Evolutionary conservation across 2,888 invertebrate species (phyloP), one percentile per base, ranked within the genome.

Genomic region (Zele albiditarsus): DNA sequence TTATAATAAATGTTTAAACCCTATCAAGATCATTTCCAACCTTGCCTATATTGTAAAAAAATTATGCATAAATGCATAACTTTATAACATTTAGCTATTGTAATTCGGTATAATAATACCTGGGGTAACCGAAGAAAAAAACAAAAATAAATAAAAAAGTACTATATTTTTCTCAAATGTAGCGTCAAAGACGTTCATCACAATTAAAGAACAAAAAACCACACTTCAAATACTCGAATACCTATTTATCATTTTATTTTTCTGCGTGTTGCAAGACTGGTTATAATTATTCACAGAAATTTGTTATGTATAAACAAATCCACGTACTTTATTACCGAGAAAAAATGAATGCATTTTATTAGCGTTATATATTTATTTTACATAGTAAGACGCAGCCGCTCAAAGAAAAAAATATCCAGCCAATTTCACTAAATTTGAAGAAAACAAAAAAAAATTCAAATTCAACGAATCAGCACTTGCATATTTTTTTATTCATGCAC

Each of bases 111-210:
- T 74, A 65, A 66, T 53, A 58, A 67, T 70, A 76, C 57, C 65
- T 60, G 63, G 66, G 46, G 71, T 66, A 69, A 68, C 72, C 33
- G 53, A 73, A 46, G 33, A 62, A 20, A 38, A 38, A 53, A 69
- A 62, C 38, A 68, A 62, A 31, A n/a, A 60, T 38, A 49, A 42
- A 65, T 69, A 73, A 79, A 71, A 63, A 80, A 81, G 77, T 78
- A 67, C 74, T 82, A 81, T 82, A 82, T 83, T 82, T 83, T 82
- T 81, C 81, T 79, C 77, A 77, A 79, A 79, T 77, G 49, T 75
- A 81, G 79, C 80, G 79, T 76, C 69, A 77, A 78, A 82, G 79
- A 82, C 75, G 81, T 73, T 77, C 75, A 31, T 69, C 33, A 53
- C 69, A 33, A 14, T 63, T 46, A 67, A 63, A 33, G 38, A 63